Percentiles rank a stretch among this genome's conserved stretches.
phyloP scores from a whole-genome alignment of 2,113 vertebrate genomes.

The Salminus brasiliensis region DNA sequence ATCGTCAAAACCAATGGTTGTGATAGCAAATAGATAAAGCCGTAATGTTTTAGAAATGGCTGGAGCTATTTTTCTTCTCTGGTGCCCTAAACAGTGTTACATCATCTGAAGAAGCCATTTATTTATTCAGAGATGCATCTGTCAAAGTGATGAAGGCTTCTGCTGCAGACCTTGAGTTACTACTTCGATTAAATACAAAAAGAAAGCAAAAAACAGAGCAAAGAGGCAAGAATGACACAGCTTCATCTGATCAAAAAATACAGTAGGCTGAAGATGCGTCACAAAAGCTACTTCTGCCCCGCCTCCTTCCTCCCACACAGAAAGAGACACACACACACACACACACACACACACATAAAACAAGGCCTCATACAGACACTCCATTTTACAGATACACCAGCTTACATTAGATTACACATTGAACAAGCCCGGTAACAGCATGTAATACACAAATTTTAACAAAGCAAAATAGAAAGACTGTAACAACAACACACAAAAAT shows the following conservation, averaged over 20 bases:
- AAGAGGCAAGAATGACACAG: neutral
- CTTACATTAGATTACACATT: neutral
- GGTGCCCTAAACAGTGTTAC: neutral
- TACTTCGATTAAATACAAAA: neutral
- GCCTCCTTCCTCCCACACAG: neutral
- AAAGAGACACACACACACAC: neutral
- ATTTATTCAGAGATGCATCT: neutral
- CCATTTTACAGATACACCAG: neutral
- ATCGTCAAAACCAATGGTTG: neutral
- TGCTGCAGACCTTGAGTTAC: neutral
- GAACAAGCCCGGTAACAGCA: neutral
- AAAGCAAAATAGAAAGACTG: neutral
- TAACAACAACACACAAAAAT: neutral
- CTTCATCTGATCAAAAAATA: neutral
- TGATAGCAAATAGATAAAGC: neutral
- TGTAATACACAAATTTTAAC: neutral
- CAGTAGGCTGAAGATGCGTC: neutral
- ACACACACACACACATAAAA: neutral
- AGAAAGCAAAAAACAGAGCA: neutral
- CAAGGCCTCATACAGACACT: neutral
- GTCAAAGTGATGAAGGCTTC: neutral
- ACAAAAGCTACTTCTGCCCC: neutral
- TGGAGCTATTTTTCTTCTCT: neutral
- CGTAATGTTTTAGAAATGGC: neutral
- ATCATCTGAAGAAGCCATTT: neutral